Base-by-base conservation (phyloP, 2,888 invertebrate genomes). In the Hemithea aestivaria region DNA sequence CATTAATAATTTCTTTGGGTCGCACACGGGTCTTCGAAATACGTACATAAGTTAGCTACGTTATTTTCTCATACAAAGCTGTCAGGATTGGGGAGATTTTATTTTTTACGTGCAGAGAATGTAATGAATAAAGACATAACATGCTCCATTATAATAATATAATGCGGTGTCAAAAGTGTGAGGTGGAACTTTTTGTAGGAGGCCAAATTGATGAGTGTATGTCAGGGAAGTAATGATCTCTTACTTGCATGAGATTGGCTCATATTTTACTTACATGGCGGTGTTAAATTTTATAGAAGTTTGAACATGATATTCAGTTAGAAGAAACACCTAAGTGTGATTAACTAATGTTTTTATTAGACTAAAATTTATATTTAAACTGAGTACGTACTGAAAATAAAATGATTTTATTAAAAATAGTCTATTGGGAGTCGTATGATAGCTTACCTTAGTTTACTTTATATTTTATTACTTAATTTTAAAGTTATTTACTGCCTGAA, bases 21-120 rank as follows among this genome's bases (percentile, higher is more conserved):
- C 68, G 65, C 65, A 62, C 61, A 66, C 67, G 66, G 63, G 56
- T 53, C 57, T 58, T 53, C 48, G 62, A 66, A 72, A 73, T 66
- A 73, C 69, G 60, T 66, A 68, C 68, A 75, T 70, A 75, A 73
- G 61, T 74, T 72, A 66, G 66, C 53, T 66, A 59, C 62, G 62
- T 73, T 73, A 71, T 73, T 76, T 72, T 72, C 63, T 67, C 65
- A 66, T 73, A 70, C 65, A 65, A 69, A 70, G 59, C 71, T 76
- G 79, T 77, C 76, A 75, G 63, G 69, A 62, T 70, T 72, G 63
- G 25, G 62, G 66, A 70, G 72, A 68, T 74, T 77, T 79, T 80
- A 78, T 76, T 77, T 78, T 80, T 76, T 81, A 78, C 80, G 76
- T 78, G 76, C 61, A 66, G 69, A 63, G 76, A 80, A 82, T 82